A percentile compares a stretch with the other conserved stretches of the same genome.
Conservation (phyloP, 1,140 invertebrate genomes). For the Bombus terrestris region DNA sequence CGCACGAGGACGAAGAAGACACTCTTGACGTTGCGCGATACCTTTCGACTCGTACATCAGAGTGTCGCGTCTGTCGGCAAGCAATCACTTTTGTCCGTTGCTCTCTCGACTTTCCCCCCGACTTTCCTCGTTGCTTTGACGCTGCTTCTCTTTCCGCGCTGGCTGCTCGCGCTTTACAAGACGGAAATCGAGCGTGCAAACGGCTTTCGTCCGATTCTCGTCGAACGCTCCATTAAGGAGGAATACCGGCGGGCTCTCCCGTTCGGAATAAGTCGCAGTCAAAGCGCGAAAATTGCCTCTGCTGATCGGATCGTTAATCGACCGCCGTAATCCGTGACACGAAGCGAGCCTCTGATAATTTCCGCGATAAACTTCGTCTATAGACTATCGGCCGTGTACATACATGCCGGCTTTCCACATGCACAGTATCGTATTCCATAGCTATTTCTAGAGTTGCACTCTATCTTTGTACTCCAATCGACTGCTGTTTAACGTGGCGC, state of each 20-base stretch:
- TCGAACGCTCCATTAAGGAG: constrained; percentile 28
- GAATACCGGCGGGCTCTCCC: neutral
- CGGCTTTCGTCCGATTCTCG: constrained; percentile 40
- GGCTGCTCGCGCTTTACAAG: constrained; percentile 13
- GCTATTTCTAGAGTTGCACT: neutral
- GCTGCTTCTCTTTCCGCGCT: neutral
- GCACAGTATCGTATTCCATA: no score
- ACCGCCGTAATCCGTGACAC: neutral
- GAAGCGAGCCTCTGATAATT: neutral
- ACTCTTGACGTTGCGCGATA: no score
- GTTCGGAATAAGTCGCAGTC: constrained; percentile 9
- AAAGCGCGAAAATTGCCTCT: constrained; percentile 16
- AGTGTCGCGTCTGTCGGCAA: neutral
- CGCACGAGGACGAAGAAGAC: neutral
- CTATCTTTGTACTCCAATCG: neutral
- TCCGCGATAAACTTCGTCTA: neutral
- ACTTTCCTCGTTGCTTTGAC: constrained; percentile 20
- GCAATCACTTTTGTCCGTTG: constrained; percentile 6
- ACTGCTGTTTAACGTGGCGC: neutral
- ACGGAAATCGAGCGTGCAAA: constrained; percentile 45
- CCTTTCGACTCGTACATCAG: neutral
- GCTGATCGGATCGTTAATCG: constrained; percentile 32
- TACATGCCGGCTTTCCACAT: no score
- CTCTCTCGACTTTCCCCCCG: constrained; percentile 24
- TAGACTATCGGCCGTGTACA: neutral